Base-by-base conservation (phyloP, 2,113 vertebrate species). In the Pao palembangensis region DNA sequence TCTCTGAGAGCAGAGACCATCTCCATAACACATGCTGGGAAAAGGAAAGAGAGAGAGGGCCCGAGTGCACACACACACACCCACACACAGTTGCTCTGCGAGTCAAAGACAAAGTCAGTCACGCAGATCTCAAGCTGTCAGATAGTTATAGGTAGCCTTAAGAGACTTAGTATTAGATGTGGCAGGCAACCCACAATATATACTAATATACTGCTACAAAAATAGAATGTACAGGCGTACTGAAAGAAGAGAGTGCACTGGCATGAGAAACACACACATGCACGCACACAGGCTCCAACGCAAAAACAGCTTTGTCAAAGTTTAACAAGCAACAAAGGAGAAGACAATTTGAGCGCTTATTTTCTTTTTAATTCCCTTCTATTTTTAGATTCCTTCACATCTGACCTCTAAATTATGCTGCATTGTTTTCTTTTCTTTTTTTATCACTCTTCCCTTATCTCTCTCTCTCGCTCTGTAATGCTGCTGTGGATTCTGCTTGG, bases 311-410 rank as follows among this genome's bases (percentile, higher is more conserved):
- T 68, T 58, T 60, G 23, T 75, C 68, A 58, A 71, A 75, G 62
- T 80, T 63, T 71, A 71, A 79, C 61, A 75, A 75, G 60, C 66
- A 79, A 74, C 67, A 75, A 80, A 73, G 71, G 20, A 85, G 46
- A 60, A 76, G 68, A 73, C 67, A 61, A 64, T 51, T 56, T 58
- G 51, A 75, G 72, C 78, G 69, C 75, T 82, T 74, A 52, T 80
- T 69, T 38, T 75, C 51, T 56, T 64, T n/a, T 48, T 74, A 74
- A 72, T 76, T 83, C 78, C 69, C 68, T 63, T 38, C 63, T 51
- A 75, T 73, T 66, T 73, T 53, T 60, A 69, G 64, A 73, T 81
- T 38, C 54, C 44, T 58, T 76, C 66, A 64, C 77, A 67, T 75
- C 56, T 44, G 25, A 78, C 51, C 46, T 71, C 78, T 73, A 63